Base-by-base conservation (phyloP, 2,797 vertebrate genomes). In the Xerus rutilus region DNA sequence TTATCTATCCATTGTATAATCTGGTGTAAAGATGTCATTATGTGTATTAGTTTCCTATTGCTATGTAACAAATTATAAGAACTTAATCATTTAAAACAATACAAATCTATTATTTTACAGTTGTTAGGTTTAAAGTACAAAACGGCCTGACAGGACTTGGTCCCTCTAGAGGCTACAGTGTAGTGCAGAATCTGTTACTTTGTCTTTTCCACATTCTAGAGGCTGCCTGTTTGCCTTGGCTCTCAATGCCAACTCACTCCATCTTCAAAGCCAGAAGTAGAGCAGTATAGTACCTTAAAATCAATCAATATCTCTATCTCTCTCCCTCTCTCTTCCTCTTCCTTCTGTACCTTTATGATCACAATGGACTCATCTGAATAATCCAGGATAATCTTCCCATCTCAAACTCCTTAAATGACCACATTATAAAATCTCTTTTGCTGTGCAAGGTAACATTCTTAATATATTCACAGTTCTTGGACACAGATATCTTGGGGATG, bases 191-290 rank as follows among this genome's bases (percentile, higher is more conserved):
- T 74, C 35, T 57, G 17, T 86, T 93, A 67, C 69, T 47, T 95
- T 89, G 47, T 13, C 39, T 94, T 91, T 92, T 89, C 59, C 21
- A 84, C 65, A 39, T 83, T 89, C 70, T 43, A 87, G 57, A 92
- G n/a, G 49, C 17, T 93, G 2, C 20, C 49, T 78, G 39, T 67
- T 59, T 47, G 70, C 76, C 30, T 76, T 87, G 45, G 67, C 21
- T 74, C 17, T 25, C n/a, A 43, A n/a, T 17, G 77, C 35, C 76
- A 57, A 82, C 30, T 93, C 57, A 90, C 3, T 54, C 9, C 10
- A 20, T 87, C 76, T 93, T 94, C 81, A 96, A 91, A 95, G 70
- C 28, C 57, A 88, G 39, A 20, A 77, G 86, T 30, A 3, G 52
- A 96, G 47, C 10, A 86, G 94, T 25, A 6, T 25, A 83, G 28